These are phyloP conservation scores for Cancer borealis DNA, from an alignment of 2,888 invertebrate species.

Conservation along the genomic window DNA sequence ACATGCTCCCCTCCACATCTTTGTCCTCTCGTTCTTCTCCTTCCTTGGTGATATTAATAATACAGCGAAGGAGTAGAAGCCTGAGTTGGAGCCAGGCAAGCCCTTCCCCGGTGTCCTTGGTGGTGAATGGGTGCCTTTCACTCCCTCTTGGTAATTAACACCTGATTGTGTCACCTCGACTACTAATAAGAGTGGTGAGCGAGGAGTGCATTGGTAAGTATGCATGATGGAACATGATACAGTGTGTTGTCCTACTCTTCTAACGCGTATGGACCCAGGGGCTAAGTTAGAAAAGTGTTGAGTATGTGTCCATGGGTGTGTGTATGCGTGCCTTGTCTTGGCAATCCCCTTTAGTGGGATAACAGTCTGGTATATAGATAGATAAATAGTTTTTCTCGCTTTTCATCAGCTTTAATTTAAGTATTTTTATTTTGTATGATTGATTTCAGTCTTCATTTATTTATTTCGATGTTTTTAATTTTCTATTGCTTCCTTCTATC, in stretches of 20 bases:
- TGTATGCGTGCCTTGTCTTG: neutral
- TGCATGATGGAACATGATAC: neutral
- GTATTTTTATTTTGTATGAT: neutral
- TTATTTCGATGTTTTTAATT: neutral
- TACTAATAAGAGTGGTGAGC: neutral
- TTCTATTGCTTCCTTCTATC: neutral
- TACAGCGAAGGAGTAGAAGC: neutral
- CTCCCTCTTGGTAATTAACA: neutral
- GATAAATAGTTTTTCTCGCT: neutral
- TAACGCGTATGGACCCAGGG: no score
- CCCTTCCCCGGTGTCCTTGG: neutral
- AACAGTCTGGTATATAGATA: neutral
- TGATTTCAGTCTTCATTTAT: neutral
- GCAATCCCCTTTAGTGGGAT: neutral
- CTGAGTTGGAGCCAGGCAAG: neutral
- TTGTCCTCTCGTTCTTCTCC: conserved; percentile 5
- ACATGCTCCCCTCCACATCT: neutral
- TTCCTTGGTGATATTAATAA: neutral
- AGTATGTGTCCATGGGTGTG: no score
- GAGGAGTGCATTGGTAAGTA: neutral
- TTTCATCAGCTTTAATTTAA: neutral
- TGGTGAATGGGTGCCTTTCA: neutral
- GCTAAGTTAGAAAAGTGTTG: no score
- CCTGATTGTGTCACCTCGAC: neutral
- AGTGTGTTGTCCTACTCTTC: neutral